Evolutionary conservation across 2,113 vertebrate genomes (phyloP), one percentile per base, ranked within the genome.

Genomic region (Emberiza fucata): DNA sequence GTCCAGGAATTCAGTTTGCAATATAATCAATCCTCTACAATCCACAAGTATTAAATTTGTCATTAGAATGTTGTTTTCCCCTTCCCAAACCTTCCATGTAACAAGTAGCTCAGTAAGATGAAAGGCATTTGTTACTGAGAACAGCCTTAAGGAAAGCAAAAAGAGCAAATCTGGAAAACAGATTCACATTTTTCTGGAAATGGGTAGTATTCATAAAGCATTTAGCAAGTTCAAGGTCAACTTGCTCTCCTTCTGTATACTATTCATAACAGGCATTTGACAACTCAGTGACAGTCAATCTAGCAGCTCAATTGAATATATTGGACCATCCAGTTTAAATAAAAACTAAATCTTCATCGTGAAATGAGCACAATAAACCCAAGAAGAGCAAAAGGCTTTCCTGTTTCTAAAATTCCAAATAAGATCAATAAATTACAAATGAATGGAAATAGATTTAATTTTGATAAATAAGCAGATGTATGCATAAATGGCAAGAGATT

Each of bases 131-230:
- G 63, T 81, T 88, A 85, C 73, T 75, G 91, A 90, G 86, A 96
- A 90, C 63, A 66, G n/a, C 78, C 87, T 95, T 92, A 80, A 91
- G 90, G 84, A 90, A 79, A 87, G 86, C 57, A 91, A 86, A 92
- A 78, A 93, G 83, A 89, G 71, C 54, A 92, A 94, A 81, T 97
- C 95, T 97, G 97, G 97, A 97, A 97, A 98, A 98, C 70, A 59
- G 94, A 97, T 98, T 94, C 54, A 57, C 94, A 60, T 95, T 90
- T 97, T 97, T 96, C 87, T 97, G 93, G 96, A 98, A 95, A 95
- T 69, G 77, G 78, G 89, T 94, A 75, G 75, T 81, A 94, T 92
- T 96, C 95, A 90, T 97, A 95, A 97, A 98, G 94, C 95, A 94
- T 95, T 94, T 86, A 92, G 68, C 4, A 50, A 95, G 94, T 96